Evolutionary conservation across 2,113 vertebrate genomes (phyloP).

Genomic region (Tetraodon nigroviridis): DNA sequence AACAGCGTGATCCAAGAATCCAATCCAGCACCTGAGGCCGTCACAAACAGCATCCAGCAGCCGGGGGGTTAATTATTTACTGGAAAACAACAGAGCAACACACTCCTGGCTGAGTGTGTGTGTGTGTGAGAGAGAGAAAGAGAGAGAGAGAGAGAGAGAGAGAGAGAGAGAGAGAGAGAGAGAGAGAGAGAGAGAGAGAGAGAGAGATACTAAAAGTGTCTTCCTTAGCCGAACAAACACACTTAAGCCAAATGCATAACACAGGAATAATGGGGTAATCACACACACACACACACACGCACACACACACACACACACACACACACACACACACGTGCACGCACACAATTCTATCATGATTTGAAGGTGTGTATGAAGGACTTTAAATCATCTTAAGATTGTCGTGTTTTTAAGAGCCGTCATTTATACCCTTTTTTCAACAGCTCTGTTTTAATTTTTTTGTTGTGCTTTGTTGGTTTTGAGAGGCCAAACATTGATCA

Average conservation of each 20-base stretch:
- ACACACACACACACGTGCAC: neutral
- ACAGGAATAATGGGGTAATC: conserved; percentile 26
- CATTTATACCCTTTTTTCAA: no score
- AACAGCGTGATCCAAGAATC: conserved; percentile 48
- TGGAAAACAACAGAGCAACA: conserved; percentile 18
- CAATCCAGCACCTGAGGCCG: conserved; percentile 24
- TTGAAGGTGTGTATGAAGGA: no score
- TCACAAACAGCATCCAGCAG: conserved; percentile 41
- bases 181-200: conserved; percentile 11
- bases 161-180: conserved; percentile 5
- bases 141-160: conserved; percentile 2
- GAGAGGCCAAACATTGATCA: conserved; percentile 49
- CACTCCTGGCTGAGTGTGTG: conserved; percentile 42
- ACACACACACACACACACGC: neutral
- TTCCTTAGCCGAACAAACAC: conserved; percentile 57
- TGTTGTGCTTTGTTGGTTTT: no score
- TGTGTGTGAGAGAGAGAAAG: conserved; percentile 14
- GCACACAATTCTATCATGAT: neutral
- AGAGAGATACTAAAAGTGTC: conserved; percentile 31
- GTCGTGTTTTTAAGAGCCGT: no score
- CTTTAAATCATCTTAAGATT: no score
- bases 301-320: neutral
- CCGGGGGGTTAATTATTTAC: conserved; percentile 67
- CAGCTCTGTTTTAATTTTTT: no score
- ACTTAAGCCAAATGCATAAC: conserved; percentile 50